Evolutionary conservation across 2,888 invertebrate species (phyloP).

Genomic region (Eretmocerus hayati): DNA sequence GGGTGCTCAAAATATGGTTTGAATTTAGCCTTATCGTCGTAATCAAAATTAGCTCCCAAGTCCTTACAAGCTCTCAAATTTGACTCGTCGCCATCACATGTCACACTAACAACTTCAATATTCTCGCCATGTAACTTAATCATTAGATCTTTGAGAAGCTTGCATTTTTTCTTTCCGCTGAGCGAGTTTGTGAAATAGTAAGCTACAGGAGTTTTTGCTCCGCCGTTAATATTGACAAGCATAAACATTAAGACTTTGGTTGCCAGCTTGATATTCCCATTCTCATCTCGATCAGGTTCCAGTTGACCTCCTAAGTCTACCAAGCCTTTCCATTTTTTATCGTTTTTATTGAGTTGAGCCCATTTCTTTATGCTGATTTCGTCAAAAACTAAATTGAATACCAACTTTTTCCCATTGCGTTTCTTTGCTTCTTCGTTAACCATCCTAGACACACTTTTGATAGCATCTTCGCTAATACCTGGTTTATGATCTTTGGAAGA

Average conservation of each 20-base stretch:
- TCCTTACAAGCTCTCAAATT: constrained; percentile 9
- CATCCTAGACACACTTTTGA: neutral
- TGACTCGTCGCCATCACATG: constrained; percentile 12
- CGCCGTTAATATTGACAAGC: constrained; percentile 3
- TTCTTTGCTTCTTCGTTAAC: constrained; percentile 1
- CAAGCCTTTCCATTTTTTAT: constrained; percentile 1
- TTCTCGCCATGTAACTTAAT: constrained; percentile 6
- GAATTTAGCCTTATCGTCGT: constrained; percentile 9
- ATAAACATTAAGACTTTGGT: neutral
- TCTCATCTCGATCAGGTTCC: neutral
- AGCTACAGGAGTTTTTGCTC: constrained; percentile 17
- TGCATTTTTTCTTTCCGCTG: constrained; percentile 13
- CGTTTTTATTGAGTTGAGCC: neutral
- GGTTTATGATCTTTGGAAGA: neutral
- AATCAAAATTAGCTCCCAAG: constrained; percentile 16
- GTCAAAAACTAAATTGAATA: constrained; percentile 6
- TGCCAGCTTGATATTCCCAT: neutral
- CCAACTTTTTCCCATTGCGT: neutral
- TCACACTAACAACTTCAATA: constrained; percentile 13
- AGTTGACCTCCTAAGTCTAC: constrained; percentile 8
- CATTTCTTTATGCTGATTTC: constrained; percentile 2
- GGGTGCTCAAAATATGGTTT: constrained; percentile 6
- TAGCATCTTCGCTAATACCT: neutral
- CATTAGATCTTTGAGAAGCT: constrained; percentile 14
- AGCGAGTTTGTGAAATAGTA: constrained; percentile 16